phyloP scores from a whole-genome alignment of 2,113 vertebrate genomes.

The Tupaia chinensis region DNA sequence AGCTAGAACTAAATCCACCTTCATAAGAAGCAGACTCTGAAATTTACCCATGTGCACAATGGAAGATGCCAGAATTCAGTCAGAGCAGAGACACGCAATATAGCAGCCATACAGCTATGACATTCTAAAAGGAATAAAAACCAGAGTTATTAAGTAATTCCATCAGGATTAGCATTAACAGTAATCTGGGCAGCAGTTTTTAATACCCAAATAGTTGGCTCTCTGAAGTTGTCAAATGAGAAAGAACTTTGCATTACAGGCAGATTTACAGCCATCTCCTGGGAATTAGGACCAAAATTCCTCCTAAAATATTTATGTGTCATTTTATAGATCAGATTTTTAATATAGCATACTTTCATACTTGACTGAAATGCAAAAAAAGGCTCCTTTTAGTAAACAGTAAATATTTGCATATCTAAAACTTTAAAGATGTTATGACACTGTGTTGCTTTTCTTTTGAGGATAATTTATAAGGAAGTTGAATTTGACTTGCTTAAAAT shows the following conservation, averaged over 20 bases:
- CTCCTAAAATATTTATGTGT: slow-evolving; percentile 67
- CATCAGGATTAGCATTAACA: slow-evolving; percentile 60
- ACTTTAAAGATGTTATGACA: not conserved
- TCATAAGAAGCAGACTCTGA: not conserved
- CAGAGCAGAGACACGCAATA: slow-evolving; percentile 33
- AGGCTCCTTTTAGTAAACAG: slow-evolving; percentile 46
- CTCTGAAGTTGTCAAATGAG: not conserved
- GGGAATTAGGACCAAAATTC: slow-evolving; percentile 61
- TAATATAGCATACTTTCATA: slow-evolving; percentile 48
- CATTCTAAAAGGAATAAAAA: slow-evolving; percentile 54
- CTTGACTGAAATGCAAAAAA: slow-evolving; percentile 52
- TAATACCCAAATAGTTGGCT: slow-evolving; percentile 63
- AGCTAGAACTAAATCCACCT: not conserved
- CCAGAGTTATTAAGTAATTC: slow-evolving; percentile 61
- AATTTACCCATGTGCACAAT: not conserved
- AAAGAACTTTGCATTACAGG: not conserved
- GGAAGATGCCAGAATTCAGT: slow-evolving; percentile 47
- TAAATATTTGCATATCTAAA: slow-evolving; percentile 59
- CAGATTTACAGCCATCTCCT: slow-evolving; percentile 66
- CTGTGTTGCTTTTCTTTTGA: slow-evolving; percentile 37
- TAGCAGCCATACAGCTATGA: not conserved
- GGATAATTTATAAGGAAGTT: slow-evolving; percentile 39
- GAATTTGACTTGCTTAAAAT: slow-evolving; percentile 57
- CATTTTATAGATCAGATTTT: slow-evolving; percentile 63
- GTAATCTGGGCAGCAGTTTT: slow-evolving; percentile 63